Percentiles rank a stretch among this genome's conserved stretches.
Conservation (phyloP, 2,888 invertebrate species). For the Graphium colonna region DNA sequence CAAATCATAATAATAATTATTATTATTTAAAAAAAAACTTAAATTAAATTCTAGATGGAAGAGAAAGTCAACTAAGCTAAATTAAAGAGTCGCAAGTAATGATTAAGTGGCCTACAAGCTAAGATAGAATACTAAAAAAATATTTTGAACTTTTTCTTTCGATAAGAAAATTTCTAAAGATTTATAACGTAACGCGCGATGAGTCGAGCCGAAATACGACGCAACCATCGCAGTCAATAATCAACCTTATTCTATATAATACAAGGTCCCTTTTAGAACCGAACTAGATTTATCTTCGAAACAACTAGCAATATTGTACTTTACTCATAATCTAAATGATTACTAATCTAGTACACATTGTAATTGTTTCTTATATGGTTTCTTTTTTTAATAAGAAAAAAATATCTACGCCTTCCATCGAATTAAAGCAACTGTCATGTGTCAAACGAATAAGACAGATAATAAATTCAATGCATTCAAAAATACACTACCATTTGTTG, state of each 20-base stretch:
- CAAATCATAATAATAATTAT: constrained; percentile 53
- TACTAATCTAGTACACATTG: constrained; percentile 61
- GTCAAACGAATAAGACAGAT: background rate
- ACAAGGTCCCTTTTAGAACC: constrained; percentile 42
- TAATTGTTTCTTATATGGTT: constrained; percentile 39
- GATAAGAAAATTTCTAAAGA: constrained; percentile 25
- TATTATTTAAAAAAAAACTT: constrained; percentile 55
- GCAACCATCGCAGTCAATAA: constrained; percentile 38
- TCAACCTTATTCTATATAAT: constrained; percentile 59
- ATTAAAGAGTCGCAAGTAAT: constrained; percentile 44
- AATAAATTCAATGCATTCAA: constrained; percentile 8
- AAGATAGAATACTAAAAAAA: constrained; percentile 51
- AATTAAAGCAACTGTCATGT: constrained; percentile 6
- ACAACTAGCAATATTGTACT: constrained; percentile 59
- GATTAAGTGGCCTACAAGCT: constrained; percentile 46
- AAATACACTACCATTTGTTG: constrained; percentile 8
- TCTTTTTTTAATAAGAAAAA: background rate
- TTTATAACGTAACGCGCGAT: constrained; percentile 11
- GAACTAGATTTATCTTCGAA: constrained; percentile 35
- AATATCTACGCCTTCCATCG: constrained; percentile 2
- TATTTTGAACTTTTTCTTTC: constrained; percentile 46
- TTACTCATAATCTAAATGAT: constrained; percentile 48
- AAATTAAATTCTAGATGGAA: constrained; percentile 70
- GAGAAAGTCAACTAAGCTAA: constrained; percentile 72
- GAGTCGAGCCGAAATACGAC: constrained; percentile 11